These are phyloP conservation scores for Caenorhabditis sp. DNA, from an alignment of 2,888 invertebrate species.

Conservation along the genomic window DNA sequence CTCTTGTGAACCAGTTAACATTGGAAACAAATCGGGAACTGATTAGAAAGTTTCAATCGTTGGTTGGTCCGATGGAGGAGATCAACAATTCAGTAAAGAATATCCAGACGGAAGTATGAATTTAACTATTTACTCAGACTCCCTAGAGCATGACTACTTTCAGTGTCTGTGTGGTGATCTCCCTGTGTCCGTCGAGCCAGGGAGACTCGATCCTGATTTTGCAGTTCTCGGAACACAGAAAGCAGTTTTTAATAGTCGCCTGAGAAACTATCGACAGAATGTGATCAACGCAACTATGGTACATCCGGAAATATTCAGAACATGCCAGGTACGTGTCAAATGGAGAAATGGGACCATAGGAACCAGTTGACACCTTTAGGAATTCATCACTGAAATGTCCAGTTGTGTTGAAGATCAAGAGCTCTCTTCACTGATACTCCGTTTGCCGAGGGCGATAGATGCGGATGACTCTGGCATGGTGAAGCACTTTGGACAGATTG, in stretches of 20 bases:
- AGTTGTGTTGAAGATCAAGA: background rate
- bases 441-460: conserved; percentile 21
- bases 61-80: background rate
- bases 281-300: background rate
- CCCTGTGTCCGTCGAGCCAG: background rate
- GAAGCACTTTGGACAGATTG: background rate
- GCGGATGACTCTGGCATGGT: background rate
- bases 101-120: background rate
- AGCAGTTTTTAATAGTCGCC: background rate
- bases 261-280: background rate
- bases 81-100: background rate
- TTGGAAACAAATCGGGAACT: background rate
- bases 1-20: background rate
- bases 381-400: background rate
- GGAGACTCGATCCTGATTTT: background rate
- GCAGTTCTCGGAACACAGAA: background rate
- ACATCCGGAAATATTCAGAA: too few relatives aligned
- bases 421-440: background rate
- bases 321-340: too few relatives aligned
- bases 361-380: too few relatives aligned
- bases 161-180: too few relatives aligned
- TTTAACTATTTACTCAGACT: too few relatives aligned
- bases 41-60: background rate
- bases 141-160: too few relatives aligned
- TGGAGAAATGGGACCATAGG: too few relatives aligned